Percentiles rank a stretch among this genome's conserved stretches.
These are phyloP conservation scores for Cyprinodon tularosa DNA, from an alignment of 2,113 vertebrate species.

Conservation along the genomic window DNA sequence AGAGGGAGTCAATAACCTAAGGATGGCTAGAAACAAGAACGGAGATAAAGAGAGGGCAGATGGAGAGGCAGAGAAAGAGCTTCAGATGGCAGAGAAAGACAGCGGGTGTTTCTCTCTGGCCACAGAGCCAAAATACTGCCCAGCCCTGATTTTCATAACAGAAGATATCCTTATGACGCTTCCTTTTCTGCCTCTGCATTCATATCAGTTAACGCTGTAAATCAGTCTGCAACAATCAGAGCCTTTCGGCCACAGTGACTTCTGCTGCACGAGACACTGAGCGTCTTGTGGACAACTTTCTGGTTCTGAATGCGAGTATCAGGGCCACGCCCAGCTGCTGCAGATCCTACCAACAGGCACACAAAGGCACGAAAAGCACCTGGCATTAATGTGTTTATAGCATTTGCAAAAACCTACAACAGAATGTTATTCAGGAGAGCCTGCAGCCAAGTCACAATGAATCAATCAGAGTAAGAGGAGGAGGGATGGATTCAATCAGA, in stretches of 20 bases:
- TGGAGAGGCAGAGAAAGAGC: conserved; percentile 67
- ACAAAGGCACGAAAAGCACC: conserved; percentile 19
- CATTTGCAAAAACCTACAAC: background rate
- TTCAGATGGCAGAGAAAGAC: conserved; percentile 61
- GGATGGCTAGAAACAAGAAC: conserved; percentile 55
- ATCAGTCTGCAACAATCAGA: conserved; percentile 62
- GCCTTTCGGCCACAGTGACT: conserved; percentile 46
- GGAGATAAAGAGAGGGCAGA: conserved; percentile 66
- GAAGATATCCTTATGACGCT: conserved; percentile 52
- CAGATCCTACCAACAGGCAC: conserved; percentile 3
- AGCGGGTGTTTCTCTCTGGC: conserved; percentile 61
- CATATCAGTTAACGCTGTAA: conserved; percentile 51
- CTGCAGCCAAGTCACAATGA: conserved; percentile 6
- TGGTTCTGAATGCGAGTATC: conserved; percentile 17
- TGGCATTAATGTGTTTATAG: conserved; percentile 3
- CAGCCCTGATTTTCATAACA: conserved; percentile 56
- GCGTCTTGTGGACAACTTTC: conserved; percentile 28
- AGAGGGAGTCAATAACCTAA: conserved; percentile 68
- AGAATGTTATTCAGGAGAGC: conserved; percentile 6
- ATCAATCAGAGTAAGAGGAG: conserved; percentile 3
- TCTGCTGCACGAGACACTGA: conserved; percentile 15
- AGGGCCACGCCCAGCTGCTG: conserved; percentile 54
- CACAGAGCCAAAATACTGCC: conserved; percentile 53
- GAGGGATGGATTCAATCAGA: conserved; percentile 8
- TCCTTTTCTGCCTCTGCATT: conserved; percentile 52